These are phyloP conservation scores for Dicerorhinus sumatrensis DNA, from an alignment of 2,113 vertebrate species.

Conservation along the genomic window DNA sequence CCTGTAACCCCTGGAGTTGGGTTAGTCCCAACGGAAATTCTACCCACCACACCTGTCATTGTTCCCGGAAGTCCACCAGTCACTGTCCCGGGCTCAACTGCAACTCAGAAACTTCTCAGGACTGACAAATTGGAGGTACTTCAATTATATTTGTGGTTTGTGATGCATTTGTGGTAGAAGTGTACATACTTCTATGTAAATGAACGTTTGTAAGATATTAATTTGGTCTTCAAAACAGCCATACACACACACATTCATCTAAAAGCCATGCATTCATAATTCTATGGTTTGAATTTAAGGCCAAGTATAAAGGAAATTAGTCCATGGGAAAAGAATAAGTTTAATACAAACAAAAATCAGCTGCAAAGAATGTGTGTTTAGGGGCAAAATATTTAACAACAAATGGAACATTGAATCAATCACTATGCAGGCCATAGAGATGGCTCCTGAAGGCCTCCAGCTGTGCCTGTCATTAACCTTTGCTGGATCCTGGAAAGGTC, in stretches of 20 bases:
- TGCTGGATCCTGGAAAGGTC: background rate
- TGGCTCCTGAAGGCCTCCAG: background rate
- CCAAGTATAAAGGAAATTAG: background rate
- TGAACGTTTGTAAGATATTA: background rate
- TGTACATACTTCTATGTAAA: background rate
- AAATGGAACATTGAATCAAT: background rate
- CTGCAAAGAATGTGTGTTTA: background rate
- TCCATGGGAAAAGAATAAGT: background rate
- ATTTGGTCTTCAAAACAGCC: background rate
- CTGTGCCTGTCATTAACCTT: background rate
- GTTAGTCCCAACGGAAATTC: constrained; percentile 96
- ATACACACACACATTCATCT: background rate
- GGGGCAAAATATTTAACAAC: background rate
- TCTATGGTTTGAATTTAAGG: background rate
- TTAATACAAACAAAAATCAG: background rate
- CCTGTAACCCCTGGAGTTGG: constrained; percentile 95
- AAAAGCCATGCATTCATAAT: background rate
- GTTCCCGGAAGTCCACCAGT: constrained; percentile 94
- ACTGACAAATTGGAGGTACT: constrained; percentile 97
- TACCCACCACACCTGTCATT: constrained; percentile 93
- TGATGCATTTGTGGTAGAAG: constrained; percentile 26
- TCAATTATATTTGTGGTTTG: constrained; percentile 42
- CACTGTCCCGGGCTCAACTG: constrained; percentile 92
- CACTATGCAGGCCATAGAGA: too few relatives aligned
- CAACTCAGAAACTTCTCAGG: constrained; percentile 96